Base-by-base conservation (phyloP, 2,888 invertebrate species). In the Xestia ashworthii region DNA sequence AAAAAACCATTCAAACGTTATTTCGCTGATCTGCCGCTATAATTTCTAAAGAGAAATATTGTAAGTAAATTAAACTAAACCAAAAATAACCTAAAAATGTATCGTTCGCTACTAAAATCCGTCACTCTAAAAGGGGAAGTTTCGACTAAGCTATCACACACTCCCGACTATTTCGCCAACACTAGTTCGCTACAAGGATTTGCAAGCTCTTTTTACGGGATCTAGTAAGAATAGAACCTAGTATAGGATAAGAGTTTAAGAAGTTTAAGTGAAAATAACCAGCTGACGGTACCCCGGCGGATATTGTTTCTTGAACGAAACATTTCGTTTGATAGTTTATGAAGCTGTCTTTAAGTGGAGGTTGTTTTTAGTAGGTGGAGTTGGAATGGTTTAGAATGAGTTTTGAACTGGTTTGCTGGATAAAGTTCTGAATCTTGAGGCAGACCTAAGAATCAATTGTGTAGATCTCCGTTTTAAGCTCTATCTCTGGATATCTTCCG, bases 131-230 rank as follows among this genome's bases (percentile, higher is more conserved):
- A 86, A 87, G 90, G 81, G 90, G 91, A 95, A 95, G 92, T 95
- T 95, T 93, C 93, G 86, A 87, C 93, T 92, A 93, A 95, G 93
- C 94, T 94, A 94, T 95, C 94, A 92, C 93, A 94, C 90, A 92
- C 92, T 93, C 66, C 92, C 93, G 90, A 93, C 94, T 95, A 94
- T 94, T 95, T 92, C 89, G 92, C 93, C 92, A 91, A 94, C 93
- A 93, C 93, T 91, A 91, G 89, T 82, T 90, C 91, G 90, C 90
- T 93, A 90, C 91, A 90, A 92, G 94, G 94, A 94, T 95, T 94
- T 94, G 92, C 93, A 91, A 93, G 91, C 92, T 93, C 94, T 94
- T 95, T 94, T 95, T 95, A 94, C 92, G 88, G 88, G 82, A 85
- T 87, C 88, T 87, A 89, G 92, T 92, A 90, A 92, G 89, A 94